These are phyloP conservation scores for Chrysolina americana DNA, from an alignment of 2,888 invertebrate species.

Conservation along the genomic window DNA sequence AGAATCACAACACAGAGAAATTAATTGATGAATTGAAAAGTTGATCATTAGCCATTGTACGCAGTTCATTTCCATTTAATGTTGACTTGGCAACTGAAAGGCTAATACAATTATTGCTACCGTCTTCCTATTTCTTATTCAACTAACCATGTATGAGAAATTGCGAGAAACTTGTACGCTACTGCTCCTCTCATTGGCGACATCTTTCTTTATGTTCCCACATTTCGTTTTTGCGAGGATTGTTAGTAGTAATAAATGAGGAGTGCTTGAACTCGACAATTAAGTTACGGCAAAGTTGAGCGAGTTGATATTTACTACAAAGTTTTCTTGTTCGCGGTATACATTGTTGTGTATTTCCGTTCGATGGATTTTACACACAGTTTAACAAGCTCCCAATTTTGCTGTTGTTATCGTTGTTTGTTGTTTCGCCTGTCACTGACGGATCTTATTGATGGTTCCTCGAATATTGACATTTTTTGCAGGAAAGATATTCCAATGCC, in stretches of 20 bases:
- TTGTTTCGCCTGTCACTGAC: slow-evolving; percentile 21
- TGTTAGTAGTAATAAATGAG: slow-evolving; percentile 37
- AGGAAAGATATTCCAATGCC: not conserved
- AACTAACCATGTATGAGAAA: not conserved
- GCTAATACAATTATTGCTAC: too few relatives aligned
- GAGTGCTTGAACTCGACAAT: slow-evolving; percentile 45
- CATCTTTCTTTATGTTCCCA: slow-evolving; percentile 11
- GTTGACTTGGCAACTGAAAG: too few relatives aligned
- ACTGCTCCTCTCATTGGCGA: slow-evolving; percentile 13
- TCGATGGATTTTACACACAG: slow-evolving; percentile 52
- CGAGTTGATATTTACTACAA: slow-evolving; percentile 56
- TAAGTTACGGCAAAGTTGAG: slow-evolving; percentile 51
- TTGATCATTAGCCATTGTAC: too few relatives aligned
- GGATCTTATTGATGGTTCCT: slow-evolving; percentile 13
- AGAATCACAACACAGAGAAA: too few relatives aligned
- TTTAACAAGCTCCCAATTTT: slow-evolving; percentile 42
- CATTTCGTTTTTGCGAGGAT: slow-evolving; percentile 32
- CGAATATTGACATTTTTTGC: slow-evolving; percentile 10
- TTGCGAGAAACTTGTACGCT: not conserved
- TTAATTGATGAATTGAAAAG: too few relatives aligned
- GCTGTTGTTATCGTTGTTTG: slow-evolving; percentile 18
- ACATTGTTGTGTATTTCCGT: slow-evolving; percentile 47
- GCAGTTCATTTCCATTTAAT: too few relatives aligned
- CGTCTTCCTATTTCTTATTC: not conserved
- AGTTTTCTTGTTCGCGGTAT: slow-evolving; percentile 53